Conservation (phyloP, 2,888 invertebrate species). For the Drosophila infuscata region DNA sequence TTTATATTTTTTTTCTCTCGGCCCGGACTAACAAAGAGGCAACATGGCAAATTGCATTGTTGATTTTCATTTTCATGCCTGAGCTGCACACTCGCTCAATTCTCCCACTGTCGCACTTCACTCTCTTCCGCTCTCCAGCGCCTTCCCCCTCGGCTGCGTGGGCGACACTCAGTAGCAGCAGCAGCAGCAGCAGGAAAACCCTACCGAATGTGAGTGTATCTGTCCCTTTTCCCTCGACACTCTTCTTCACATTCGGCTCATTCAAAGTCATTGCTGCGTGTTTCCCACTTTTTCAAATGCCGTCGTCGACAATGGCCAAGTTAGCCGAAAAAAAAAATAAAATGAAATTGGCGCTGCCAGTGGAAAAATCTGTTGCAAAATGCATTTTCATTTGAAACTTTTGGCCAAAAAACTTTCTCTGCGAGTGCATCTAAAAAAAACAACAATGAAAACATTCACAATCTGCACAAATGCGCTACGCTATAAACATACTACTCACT, state of each 20-base stretch:
- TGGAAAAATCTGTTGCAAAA: conserved; percentile 73
- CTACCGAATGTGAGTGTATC: conserved; percentile 59
- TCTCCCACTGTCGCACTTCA: conserved; percentile 17
- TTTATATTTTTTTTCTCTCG: conserved; percentile 24
- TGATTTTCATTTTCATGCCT: conserved; percentile 81
- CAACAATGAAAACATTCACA: conserved; percentile 55
- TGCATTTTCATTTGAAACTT: conserved; percentile 79
- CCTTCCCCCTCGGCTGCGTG: conserved; percentile 4
- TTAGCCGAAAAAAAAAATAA: conserved; percentile 41
- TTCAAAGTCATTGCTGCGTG: conserved; percentile 73
- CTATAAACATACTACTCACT: conserved; percentile 12
- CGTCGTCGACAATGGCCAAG: conserved; percentile 53
- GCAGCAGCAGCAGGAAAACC: conserved; percentile 44
- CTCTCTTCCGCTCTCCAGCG: not conserved
- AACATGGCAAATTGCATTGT: conserved; percentile 81
- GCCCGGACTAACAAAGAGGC: conserved; percentile 54
- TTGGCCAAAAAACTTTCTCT: conserved; percentile 60
- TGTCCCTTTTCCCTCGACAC: conserved; percentile 7
- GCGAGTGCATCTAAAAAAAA: conserved; percentile 49
- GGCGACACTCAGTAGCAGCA: conserved; percentile 66
- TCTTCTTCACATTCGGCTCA: conserved; percentile 30
- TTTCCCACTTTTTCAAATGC: conserved; percentile 71
- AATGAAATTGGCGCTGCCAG: conserved; percentile 51
- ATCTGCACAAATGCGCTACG: conserved; percentile 24
- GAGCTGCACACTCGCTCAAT: conserved; percentile 33